Conservation (phyloP, 2,113 vertebrate species). For the Rhinolophus sinicus region DNA sequence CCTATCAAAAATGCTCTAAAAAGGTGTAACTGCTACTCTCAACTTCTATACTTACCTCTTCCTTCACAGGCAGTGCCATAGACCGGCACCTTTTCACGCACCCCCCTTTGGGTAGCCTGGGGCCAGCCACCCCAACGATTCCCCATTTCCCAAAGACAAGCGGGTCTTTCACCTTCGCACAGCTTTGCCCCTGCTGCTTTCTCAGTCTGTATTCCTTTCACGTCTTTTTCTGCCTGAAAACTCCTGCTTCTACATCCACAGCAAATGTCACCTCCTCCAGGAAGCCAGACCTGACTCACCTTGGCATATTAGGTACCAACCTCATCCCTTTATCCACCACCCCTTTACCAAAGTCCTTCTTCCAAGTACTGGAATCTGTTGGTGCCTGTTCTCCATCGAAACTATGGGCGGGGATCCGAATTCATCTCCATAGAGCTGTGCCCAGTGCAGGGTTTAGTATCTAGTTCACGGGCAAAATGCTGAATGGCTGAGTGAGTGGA, state of each 20-base stretch:
- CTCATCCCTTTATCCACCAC: neutral
- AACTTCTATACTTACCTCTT: neutral
- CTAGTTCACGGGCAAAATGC: neutral
- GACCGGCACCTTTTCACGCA: fast-evolving
- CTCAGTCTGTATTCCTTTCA: neutral
- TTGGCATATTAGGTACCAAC: neutral
- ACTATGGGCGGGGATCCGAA: neutral
- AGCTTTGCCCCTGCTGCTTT: neutral
- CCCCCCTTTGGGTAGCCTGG: fast-evolving
- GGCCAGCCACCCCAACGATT: neutral
- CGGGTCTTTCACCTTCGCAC: neutral
- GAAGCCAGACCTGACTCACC: neutral
- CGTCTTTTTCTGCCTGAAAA: neutral
- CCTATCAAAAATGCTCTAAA: neutral
- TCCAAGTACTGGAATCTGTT: neutral
- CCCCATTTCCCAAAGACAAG: neutral
- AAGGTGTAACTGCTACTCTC: neutral
- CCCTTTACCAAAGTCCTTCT: neutral
- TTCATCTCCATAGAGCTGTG: neutral
- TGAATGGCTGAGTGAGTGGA: neutral
- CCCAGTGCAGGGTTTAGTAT: neutral
- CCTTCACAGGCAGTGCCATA: neutral
- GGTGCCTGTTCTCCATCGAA: neutral
- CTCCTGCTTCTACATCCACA: neutral
- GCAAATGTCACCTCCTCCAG: neutral